Conservation (phyloP, 2,888 invertebrate species). For the Pseudeuparius sepicola region DNA sequence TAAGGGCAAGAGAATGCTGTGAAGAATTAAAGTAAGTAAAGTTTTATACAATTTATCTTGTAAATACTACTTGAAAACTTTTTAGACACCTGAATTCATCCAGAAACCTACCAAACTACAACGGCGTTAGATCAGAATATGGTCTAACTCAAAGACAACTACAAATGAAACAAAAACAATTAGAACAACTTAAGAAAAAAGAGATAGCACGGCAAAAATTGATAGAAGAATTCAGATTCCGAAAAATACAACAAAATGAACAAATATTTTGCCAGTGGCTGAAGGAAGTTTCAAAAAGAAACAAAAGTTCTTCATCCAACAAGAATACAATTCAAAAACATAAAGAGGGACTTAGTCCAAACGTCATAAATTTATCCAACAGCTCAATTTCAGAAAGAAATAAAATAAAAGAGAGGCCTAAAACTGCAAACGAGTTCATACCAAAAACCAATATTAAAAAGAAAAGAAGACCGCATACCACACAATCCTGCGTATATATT, state of each 20-base stretch:
- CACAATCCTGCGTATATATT: slow-evolving; percentile 33
- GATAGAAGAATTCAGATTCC: slow-evolving; percentile 34
- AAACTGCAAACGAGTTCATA: slow-evolving; percentile 31
- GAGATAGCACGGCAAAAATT: slow-evolving; percentile 40
- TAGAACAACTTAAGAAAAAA: slow-evolving; percentile 36
- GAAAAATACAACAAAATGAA: slow-evolving; percentile 41
- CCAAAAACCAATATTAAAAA: slow-evolving; percentile 27
- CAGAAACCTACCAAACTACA: slow-evolving; percentile 42
- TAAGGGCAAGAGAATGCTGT: slow-evolving; percentile 36
- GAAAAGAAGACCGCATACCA: slow-evolving; percentile 29
- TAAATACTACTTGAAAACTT: no score
- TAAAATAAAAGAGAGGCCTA: slow-evolving; percentile 28
- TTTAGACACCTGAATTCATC: no score
- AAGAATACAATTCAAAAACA: slow-evolving; percentile 12
- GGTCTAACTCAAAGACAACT: slow-evolving; percentile 42
- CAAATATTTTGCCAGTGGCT: slow-evolving; percentile 46
- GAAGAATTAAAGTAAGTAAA: slow-evolving; percentile 35
- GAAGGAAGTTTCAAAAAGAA: slow-evolving; percentile 32
- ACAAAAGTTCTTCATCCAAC: slow-evolving; percentile 16
- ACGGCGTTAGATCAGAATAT: slow-evolving; percentile 45
- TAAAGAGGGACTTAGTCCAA: slow-evolving; percentile 23
- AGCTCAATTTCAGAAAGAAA: neutral
- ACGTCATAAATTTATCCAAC: slow-evolving; percentile 19
- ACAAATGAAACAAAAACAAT: slow-evolving; percentile 36
- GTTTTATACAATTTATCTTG: no score